A percentile compares a stretch with the other conserved stretches of the same genome.
These are phyloP conservation scores for Melieria omissa DNA, from an alignment of 2,888 invertebrate species.

Conservation along the genomic window DNA sequence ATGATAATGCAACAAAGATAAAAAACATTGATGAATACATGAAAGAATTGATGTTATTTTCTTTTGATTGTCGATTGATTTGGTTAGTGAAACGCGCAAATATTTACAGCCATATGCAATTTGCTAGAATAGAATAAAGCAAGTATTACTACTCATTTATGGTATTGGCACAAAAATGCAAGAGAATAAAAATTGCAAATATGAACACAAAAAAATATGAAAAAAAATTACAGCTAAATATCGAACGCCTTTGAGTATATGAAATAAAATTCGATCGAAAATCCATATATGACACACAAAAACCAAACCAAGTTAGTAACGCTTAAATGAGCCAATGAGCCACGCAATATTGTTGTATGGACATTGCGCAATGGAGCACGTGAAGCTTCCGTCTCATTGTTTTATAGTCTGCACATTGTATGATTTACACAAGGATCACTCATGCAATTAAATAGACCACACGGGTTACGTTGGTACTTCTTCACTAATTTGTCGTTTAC, in stretches of 20 bases:
- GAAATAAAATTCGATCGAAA: background rate
- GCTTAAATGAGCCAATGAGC: background rate
- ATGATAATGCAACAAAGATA: background rate
- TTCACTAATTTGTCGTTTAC: background rate
- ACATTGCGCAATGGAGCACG: no score
- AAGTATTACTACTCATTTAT: no score
- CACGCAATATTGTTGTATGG: background rate
- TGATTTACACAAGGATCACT: no score
- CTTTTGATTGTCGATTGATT: background rate
- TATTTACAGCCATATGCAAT: background rate
- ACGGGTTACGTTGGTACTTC: background rate
- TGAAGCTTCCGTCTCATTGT: no score
- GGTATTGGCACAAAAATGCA: no score
- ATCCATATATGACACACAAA: background rate
- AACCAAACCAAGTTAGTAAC: background rate
- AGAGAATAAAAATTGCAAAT: background rate
- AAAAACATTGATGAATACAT: background rate
- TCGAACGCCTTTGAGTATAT: slow-evolving; percentile 19
- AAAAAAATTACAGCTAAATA: background rate
- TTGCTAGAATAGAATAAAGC: no score
- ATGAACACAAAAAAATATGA: background rate
- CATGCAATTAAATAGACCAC: no score
- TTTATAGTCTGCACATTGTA: no score
- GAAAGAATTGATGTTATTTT: no score
- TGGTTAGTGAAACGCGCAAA: background rate